A percentile compares a stretch with the other conserved stretches of the same genome.
Conservation (phyloP, 2,113 vertebrate genomes). For the Hyla sarda region DNA sequence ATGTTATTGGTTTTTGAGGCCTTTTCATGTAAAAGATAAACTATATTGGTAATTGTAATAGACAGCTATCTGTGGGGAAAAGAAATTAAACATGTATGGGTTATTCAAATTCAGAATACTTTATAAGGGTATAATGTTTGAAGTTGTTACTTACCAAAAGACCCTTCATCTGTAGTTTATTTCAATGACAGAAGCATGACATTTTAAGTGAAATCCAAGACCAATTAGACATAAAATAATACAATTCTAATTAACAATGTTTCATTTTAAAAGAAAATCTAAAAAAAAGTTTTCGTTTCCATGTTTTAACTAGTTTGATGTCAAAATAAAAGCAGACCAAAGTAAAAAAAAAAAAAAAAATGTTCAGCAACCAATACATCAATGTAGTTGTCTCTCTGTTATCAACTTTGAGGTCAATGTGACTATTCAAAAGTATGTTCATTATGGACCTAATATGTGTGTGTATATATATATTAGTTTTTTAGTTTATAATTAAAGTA, state of each 20-base stretch:
- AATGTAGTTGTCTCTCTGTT: neutral
- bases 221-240: constrained; percentile 35
- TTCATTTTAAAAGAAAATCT: constrained; percentile 23
- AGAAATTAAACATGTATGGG: constrained; percentile 57
- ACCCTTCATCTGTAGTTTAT: constrained; percentile 32
- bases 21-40: constrained; percentile 55
- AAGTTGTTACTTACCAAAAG: constrained; percentile 37
- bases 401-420: neutral
- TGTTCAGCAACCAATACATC: neutral
- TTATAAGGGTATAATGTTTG: constrained; percentile 49
- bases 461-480: neutral
- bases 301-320: constrained; percentile 16
- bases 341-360: neutral
- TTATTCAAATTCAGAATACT: constrained; percentile 54
- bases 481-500: neutral
- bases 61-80: constrained; percentile 45
- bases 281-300: neutral
- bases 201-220: constrained; percentile 32
- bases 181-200: constrained; percentile 42
- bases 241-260: constrained; percentile 15
- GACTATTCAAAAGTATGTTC: neutral
- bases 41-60: constrained; percentile 39
- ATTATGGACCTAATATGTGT: neutral
- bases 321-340: neutral
- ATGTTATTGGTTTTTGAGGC: constrained; percentile 41